Base-by-base conservation (phyloP, 92 coral and sea anemone species). In the Palythoa caribaeorum region DNA sequence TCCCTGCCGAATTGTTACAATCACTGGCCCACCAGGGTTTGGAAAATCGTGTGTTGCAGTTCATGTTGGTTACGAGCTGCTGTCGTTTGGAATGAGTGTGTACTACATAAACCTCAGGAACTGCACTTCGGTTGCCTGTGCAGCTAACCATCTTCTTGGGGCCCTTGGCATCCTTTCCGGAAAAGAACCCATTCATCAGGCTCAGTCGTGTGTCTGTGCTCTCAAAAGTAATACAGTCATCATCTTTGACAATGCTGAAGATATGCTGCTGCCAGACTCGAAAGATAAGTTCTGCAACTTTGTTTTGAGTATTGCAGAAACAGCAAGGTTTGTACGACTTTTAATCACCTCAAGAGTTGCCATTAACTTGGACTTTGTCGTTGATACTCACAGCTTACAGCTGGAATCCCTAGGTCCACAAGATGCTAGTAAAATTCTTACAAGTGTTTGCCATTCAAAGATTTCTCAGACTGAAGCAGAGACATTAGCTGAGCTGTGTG, bases 11-110 rank as follows among this genome's bases (percentile, higher is more conserved):
- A 91, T 94, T 63, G 98, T 95, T 35, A 92, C 96, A n/a, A 90
- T 94, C 87, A 94, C 96, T 65, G 98, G 97, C 15, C 93, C 99
- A 1, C 99, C 98, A 2, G 99, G 99, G 7, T 97, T 95, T 85
- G 99, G 99, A 39, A 97, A 97, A 73, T 97, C 99, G 3, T 90
- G 94, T 20, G 93, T 97, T 8, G 99, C 99, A 17, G 93, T 95
- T 81, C 92, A 94, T 55, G 95, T 96, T 73, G 99, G 97, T 65
- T 98, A 95, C 87, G 91, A 95, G 52, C 94, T 97, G 79, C 80
- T 94, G 71, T 79, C 88, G 16, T 72, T 73, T 40, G 92, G 93
- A 36, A 83, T 92, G 19, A 65, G 75, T 76, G 98, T 97, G 52
- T 97, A 79, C 80, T 97, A 95, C 83, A 86, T 94, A n/a, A 89